These are phyloP conservation scores for Pygoscelis adeliae DNA, from an alignment of 2,113 vertebrate species.

Conservation along the genomic window DNA sequence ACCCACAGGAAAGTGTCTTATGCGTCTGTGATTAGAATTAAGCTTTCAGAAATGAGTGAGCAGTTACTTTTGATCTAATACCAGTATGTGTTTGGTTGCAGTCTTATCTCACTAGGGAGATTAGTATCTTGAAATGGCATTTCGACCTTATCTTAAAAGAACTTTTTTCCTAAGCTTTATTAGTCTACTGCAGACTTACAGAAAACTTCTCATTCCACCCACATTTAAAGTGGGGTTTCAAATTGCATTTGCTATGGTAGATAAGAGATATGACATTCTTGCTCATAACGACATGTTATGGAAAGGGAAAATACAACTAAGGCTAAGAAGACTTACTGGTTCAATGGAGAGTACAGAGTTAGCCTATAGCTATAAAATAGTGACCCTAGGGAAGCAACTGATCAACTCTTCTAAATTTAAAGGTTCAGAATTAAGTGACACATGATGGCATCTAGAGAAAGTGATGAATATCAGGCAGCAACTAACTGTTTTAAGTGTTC, in stretches of 20 bases:
- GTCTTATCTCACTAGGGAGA: constrained; percentile 19
- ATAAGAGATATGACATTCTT: not conserved
- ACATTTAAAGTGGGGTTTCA: constrained; percentile 7
- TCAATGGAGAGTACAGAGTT: not conserved
- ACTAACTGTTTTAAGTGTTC: not conserved
- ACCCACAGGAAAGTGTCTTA: not conserved
- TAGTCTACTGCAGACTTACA: not conserved
- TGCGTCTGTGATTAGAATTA: not conserved
- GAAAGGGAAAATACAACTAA: not conserved
- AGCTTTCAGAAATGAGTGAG: constrained; percentile 45
- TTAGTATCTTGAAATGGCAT: not conserved
- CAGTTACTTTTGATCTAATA: constrained; percentile 34
- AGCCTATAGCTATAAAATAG: not conserved
- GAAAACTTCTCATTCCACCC: not conserved
- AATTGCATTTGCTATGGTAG: not conserved
- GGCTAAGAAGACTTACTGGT: not conserved
- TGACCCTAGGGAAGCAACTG: not conserved
- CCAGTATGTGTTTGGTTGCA: not conserved
- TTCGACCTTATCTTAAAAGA: constrained; percentile 8
- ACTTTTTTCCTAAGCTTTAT: not conserved
- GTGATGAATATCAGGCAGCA: not conserved
- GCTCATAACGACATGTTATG: not conserved
- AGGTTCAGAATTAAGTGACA: not conserved
- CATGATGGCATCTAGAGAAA: not conserved
- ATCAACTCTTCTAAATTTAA: not conserved